Evolutionary conservation across 2,888 invertebrate species (phyloP), one percentile per base, ranked within the genome.

Genomic region (Timandra comae): DNA sequence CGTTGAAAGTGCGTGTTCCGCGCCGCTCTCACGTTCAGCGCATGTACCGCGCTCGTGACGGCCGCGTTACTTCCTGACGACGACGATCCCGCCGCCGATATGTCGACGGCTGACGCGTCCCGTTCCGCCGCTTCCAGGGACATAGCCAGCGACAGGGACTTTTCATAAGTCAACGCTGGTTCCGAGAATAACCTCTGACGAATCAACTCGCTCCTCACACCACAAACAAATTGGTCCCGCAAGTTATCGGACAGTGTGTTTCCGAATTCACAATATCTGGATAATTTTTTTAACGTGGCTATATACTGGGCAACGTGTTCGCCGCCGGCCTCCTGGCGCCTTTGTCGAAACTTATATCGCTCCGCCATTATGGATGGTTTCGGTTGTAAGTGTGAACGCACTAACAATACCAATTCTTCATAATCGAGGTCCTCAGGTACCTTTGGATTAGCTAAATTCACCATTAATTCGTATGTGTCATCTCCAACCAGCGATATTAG

Each of bases 401-500:
- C 3, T 4, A 48, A 2, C 0, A 27, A 30, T 0, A 21, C 21
- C 2, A 33, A 44, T 9, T 22, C n/a, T 1, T 11, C 23, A 6
- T 30, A 43, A 0, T 12, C 11, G 4, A 46, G 24, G 2, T 44
- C 34, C 3, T 41, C 13, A 1, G 43, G 46, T 12, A 47, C 49
- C 5, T 30, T 30, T 1, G 49, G 47, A 23, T 46, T 47, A 0
- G 46, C 37, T 1, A 49, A 29, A 10, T 42, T 42, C 1, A 12
- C 26, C 1, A 49, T 19, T 7, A 46, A n/a, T 5, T 47, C 47
- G 9, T 46, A 47, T 0, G 46, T 38, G n/a, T 40, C 41, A 4
- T 43, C 44, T 0, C 46, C 46, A 25, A 48, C 42, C 0, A 23
- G 12, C 0, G 52, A 29, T 2, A 49, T 49, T 3, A 49, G 7